These are phyloP conservation scores for Hedya salicella DNA, from an alignment of 2,888 invertebrate species.

Conservation along the genomic window DNA sequence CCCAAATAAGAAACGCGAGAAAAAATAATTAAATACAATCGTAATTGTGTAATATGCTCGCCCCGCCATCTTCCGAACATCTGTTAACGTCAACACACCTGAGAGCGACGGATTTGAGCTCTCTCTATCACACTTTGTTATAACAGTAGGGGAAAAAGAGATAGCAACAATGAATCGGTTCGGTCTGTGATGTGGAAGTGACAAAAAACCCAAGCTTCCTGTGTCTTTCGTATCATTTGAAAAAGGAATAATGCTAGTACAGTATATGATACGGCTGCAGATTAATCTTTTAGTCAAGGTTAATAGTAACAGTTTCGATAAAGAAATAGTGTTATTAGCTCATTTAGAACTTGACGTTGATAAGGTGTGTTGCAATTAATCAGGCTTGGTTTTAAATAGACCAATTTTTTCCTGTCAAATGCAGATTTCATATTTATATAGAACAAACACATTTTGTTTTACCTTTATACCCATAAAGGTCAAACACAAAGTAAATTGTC, in stretches of 20 bases:
- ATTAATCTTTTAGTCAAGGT: slow-evolving; percentile 40
- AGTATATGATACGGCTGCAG: slow-evolving; percentile 59
- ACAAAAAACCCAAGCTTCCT: slow-evolving; percentile 84
- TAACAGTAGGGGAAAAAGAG: slow-evolving; percentile 52
- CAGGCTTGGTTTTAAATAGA: too few relatives aligned
- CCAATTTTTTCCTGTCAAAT: too few relatives aligned
- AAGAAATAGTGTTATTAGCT: background rate
- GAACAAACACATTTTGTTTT: too few relatives aligned
- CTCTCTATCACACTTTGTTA: slow-evolving; percentile 54
- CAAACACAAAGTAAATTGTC: too few relatives aligned
- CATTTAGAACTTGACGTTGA: background rate
- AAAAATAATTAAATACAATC: slow-evolving; percentile 83
- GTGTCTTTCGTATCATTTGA: slow-evolving; percentile 84
- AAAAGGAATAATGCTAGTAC: slow-evolving; percentile 75
- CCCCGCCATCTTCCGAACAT: slow-evolving; percentile 77
- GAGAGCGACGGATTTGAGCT: slow-evolving; percentile 60
- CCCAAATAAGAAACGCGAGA: slow-evolving; percentile 68
- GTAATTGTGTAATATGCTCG: slow-evolving; percentile 82
- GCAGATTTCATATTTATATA: too few relatives aligned
- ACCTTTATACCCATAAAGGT: too few relatives aligned
- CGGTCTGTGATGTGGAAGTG: slow-evolving; percentile 77
- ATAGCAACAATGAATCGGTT: slow-evolving; percentile 59
- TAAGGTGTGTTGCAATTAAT: too few relatives aligned
- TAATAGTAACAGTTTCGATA: background rate
- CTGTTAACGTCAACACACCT: slow-evolving; percentile 85